Base-by-base conservation (phyloP, 1,140 invertebrate species). In the Rhagoletis pomonella region DNA sequence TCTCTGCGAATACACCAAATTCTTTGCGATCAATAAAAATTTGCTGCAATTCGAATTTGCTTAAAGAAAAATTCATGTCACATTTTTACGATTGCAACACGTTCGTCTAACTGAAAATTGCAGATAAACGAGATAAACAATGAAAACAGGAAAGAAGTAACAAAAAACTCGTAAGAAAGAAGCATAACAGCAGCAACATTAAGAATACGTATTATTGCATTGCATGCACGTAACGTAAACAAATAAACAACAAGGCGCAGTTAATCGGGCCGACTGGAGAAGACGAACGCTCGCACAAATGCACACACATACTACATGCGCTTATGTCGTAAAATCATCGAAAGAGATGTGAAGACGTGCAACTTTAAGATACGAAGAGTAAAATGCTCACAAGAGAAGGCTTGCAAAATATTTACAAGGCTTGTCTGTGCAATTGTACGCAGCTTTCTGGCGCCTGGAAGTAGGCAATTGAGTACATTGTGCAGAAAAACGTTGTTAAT, bases 171-270 rank as follows among this genome's bases (percentile, higher is more conserved):
- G 42, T 17, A 55, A 81, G 10, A 55, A n/a, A n/a, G 17, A 62
- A 62, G 6, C 60, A 62, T 17, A 17, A 73, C 2, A n/a, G 10
- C 29, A 44, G 39, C 42, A 47, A 42, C 6, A 42, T 10, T 55
- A 42, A 67, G 1, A 64, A 19, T 64, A 64, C 17, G 65, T 12
- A 39, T 7, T 67, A 67, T 7, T 67, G 39, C 42, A 73, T 73
- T 47, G 3, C 67, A 44, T 73, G 73, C 73, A 81, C 73, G 73
- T 81, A 81, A 58, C n/a, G 73, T 55, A 81, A 81, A 81, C 73
- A 81, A 81, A 81, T 81, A 81, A 81, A 81, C 47, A n/a, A 29
- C 29, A 81, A 81, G 47, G 47, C 17, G 50, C n/a, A 55, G 47
- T 47, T 81, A 81, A 81, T 81, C 73, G 73, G n/a, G 73, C 2